A percentile compares a stretch with the other conserved stretches of the same genome.
Conservation (phyloP, 2,113 vertebrate genomes). For the Promerops cafer region DNA sequence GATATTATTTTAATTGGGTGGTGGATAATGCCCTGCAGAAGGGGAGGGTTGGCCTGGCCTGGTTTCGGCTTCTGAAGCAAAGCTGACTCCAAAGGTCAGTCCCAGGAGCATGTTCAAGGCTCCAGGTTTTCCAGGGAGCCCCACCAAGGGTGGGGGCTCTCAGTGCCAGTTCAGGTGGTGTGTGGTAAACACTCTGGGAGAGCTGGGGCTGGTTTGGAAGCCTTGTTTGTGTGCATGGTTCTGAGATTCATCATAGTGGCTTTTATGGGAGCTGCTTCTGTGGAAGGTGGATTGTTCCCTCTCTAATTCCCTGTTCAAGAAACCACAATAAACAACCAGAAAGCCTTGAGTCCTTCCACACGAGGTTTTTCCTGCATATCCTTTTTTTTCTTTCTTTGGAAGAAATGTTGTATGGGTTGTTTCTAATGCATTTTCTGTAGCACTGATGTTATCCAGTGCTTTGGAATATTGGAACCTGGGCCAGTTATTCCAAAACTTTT, state of each 20-base stretch:
- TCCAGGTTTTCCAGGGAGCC: background rate
- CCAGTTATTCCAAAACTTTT: background rate
- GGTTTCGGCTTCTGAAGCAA: background rate
- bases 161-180: background rate
- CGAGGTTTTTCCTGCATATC: background rate
- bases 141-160: background rate
- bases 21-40: background rate
- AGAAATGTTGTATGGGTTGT: background rate
- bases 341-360: background rate
- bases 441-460: background rate
- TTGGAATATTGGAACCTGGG: background rate
- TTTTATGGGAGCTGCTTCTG: background rate
- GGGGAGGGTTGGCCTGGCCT: background rate
- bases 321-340: background rate
- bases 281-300: background rate
- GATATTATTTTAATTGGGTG: background rate
- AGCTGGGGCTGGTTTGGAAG: background rate
- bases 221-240: background rate
- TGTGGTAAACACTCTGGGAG: background rate
- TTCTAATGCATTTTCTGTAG: background rate
- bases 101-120: background rate
- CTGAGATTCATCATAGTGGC: background rate
- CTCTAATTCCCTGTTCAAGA: background rate
- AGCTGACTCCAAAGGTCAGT: background rate
- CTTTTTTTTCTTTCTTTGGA: background rate